Conservation (phyloP, 2,888 invertebrate genomes). For the Meliscaeva auricollis region DNA sequence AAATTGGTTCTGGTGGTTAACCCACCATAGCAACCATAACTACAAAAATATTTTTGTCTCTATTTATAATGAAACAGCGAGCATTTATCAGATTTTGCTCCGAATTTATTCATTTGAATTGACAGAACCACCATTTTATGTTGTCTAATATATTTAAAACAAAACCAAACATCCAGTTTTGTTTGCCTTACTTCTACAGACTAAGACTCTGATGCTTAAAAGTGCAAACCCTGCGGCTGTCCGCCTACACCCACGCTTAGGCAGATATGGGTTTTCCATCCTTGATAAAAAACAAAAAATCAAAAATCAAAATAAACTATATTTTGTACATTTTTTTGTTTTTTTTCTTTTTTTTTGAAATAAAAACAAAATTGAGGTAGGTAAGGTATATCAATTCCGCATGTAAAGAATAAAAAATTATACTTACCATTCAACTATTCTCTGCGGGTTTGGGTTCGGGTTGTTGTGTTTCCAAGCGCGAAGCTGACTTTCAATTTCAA, state of each 20-base stretch:
- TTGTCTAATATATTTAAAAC: not conserved
- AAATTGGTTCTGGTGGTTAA: conserved; percentile 41
- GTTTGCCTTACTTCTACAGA: not conserved
- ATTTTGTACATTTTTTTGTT: not conserved
- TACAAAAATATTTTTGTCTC: conserved; percentile 40
- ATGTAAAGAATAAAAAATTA: conserved; percentile 41
- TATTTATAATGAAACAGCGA: conserved; percentile 28
- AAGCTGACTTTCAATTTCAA: conserved; percentile 60
- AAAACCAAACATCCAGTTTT: not conserved
- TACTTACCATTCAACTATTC: conserved; percentile 23
- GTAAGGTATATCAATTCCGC: conserved; percentile 44
- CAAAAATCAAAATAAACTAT: not conserved
- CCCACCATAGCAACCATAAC: conserved; percentile 5
- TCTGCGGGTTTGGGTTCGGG: not conserved
- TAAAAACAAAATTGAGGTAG: not conserved
- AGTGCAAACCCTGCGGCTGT: not conserved
- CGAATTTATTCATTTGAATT: conserved; percentile 37
- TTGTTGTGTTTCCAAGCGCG: conserved; percentile 39
- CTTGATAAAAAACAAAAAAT: conserved; percentile 5
- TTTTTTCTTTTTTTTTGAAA: not conserved
- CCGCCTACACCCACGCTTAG: conserved; percentile 34
- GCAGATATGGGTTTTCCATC: not conserved
- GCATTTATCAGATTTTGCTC: conserved; percentile 46
- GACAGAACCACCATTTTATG: conserved; percentile 12
- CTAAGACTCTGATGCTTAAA: not conserved